Conservation (phyloP, 1,140 invertebrate genomes). For the Aphelinus atriplicis region DNA sequence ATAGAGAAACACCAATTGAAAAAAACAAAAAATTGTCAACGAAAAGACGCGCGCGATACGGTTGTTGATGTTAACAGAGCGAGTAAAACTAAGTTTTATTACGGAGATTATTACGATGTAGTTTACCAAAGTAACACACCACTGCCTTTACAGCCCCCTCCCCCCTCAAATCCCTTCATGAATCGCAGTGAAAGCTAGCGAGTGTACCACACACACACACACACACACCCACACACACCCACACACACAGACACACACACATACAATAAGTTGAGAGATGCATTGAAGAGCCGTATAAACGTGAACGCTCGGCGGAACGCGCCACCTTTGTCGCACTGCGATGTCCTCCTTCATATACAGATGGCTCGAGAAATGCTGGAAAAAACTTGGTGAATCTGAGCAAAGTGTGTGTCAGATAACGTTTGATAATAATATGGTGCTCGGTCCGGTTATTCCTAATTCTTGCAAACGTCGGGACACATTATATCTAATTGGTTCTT, state of each 20-base stretch:
- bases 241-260: neutral
- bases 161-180: neutral
- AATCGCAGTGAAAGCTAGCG: neutral
- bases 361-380: too few species aligned
- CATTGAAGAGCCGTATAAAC: neutral
- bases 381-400: too few species aligned
- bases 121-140: constrained; percentile 16
- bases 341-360: neutral
- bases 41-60: too few species aligned
- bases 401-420: too few species aligned
- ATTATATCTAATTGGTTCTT: too few species aligned
- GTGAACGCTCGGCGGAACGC: neutral
- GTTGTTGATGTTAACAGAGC: neutral
- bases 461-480: too few species aligned
- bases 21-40: neutral
- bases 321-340: constrained; percentile 14
- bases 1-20: neutral
- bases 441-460: constrained; percentile 11
- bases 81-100: neutral
- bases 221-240: too few species aligned
- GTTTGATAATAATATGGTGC: neutral
- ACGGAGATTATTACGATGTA: neutral
- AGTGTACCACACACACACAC: neutral
- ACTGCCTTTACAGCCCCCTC: constrained; percentile 18
- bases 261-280: neutral